Conservation (phyloP, 1,140 invertebrate species). For the Drosophila suzukii region DNA sequence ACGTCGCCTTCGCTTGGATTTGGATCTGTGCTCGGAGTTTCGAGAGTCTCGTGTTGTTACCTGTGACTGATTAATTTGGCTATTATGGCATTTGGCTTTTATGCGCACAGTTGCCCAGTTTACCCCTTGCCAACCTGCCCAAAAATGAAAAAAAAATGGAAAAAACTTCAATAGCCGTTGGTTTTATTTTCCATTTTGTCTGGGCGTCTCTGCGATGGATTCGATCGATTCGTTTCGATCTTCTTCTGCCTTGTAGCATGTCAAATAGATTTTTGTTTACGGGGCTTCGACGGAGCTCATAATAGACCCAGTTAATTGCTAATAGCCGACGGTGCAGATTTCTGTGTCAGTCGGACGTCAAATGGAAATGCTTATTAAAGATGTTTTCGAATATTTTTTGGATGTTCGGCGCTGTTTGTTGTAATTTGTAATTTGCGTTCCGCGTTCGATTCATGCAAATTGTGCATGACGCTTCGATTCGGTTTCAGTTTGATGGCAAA, state of each 20-base stretch:
- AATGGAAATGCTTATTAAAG: constrained; percentile 77
- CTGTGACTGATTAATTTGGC: constrained; percentile 83
- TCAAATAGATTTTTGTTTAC: constrained; percentile 73
- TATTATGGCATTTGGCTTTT: constrained; percentile 83
- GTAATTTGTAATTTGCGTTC: constrained; percentile 70
- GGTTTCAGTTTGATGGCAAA: constrained; percentile 79
- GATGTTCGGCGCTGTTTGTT: constrained; percentile 9
- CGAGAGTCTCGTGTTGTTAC: constrained; percentile 70
- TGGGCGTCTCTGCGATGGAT: constrained; percentile 57
- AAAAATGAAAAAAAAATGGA: constrained; percentile 7
- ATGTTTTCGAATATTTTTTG: constrained; percentile 55
- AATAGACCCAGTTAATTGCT: constrained; percentile 83
- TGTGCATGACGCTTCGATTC: constrained; percentile 77
- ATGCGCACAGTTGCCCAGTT: constrained; percentile 66
- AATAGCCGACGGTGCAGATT: constrained; percentile 83
- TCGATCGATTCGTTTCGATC: constrained; percentile 75
- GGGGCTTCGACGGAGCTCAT: constrained; percentile 56
- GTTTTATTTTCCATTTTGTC: constrained; percentile 36
- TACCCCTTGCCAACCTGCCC: constrained; percentile 4
- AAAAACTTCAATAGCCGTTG: constrained; percentile 12
- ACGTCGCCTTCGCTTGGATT: constrained; percentile 44
- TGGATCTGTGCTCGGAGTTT: constrained; percentile 49
- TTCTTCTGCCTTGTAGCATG: constrained; percentile 82
- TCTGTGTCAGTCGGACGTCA: constrained; percentile 77
- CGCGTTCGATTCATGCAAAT: constrained; percentile 75